These are phyloP conservation scores for Lepidochrysops patricia DNA, from an alignment of 2,888 invertebrate genomes.

Conservation along the genomic window DNA sequence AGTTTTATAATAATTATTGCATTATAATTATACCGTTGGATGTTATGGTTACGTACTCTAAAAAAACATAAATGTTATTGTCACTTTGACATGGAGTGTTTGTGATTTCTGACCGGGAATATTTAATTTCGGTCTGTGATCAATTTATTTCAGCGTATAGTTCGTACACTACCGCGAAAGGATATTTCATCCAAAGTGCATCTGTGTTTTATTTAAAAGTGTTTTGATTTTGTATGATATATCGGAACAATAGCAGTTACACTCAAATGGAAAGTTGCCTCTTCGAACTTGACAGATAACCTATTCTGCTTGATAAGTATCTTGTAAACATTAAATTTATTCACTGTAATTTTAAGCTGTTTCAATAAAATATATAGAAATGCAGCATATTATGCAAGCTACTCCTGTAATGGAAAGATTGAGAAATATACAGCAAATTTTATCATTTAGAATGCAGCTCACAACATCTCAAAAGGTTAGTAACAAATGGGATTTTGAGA, in stretches of 20 bases:
- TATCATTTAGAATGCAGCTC: constrained; percentile 69
- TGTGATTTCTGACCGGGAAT: constrained; percentile 23
- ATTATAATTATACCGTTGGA: too few species aligned
- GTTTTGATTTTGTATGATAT: neutral
- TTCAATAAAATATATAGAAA: constrained; percentile 28
- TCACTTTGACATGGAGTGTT: neutral
- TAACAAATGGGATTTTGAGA: constrained; percentile 19
- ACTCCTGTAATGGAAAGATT: constrained; percentile 71
- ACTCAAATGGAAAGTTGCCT: neutral
- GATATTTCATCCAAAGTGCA: neutral
- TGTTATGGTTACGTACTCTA: too few species aligned
- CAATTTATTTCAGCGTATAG: neutral
- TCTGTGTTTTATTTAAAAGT: neutral
- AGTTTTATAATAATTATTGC: too few species aligned
- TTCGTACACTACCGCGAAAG: too few species aligned
- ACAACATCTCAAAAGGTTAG: constrained; percentile 82
- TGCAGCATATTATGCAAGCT: constrained; percentile 72
- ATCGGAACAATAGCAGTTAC: neutral
- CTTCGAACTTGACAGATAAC: constrained; percentile 37
- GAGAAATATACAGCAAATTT: constrained; percentile 63
- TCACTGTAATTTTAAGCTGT: constrained; percentile 14
- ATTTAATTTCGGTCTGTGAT: constrained; percentile 21
- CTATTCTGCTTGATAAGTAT: constrained; percentile 23
- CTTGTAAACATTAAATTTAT: constrained; percentile 18
- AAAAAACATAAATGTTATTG: constrained; percentile 16